Base-by-base conservation (phyloP, 2,797 vertebrate species). In the Phyllotis vaccarum region DNA sequence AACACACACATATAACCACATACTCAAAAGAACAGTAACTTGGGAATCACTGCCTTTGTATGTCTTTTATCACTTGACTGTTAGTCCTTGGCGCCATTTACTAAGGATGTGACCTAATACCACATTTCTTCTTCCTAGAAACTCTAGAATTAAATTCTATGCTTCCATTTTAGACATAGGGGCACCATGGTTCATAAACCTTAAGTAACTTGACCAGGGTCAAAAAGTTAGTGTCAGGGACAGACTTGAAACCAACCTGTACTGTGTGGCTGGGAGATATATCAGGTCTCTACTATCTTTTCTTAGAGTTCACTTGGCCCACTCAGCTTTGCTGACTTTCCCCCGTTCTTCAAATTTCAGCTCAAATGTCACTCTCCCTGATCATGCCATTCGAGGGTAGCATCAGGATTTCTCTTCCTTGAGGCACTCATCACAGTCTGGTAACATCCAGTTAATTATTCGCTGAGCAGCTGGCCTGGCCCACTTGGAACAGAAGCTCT, bases 281-380 rank as follows among this genome's bases (percentile, higher is more conserved):
- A 66, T 40, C 54, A 40, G 3, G 8, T 90, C 74, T 78, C 64
- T 88, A 76, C 11, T 0, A 2, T 46, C n/a, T 89, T 90, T 76
- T 75, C 85, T 80, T 80, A 21, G 62, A 86, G 66, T 37, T 86
- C 60, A 16, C 62, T 13, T 52, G 43, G 27, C 64, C 13, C 40
- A 60, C 31, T 74, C 79, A 46, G 37, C 68, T 91, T 89, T 92
- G 19, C 43, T 89, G 46, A 82, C 74, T 89, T 96, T 81, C 62
- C 66, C 80, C 79, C 2, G 16, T 89, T 22, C 91, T 90, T 93
- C 62, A 31, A 16, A 14, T 58, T 91, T 40, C 24, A 85, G 43
- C 68, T 86, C 56, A 49, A 79, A 31, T 74, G 49, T 92, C 78
- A 79, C 72, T 81, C 66, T 81, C 60, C 31, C 86, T 94, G 64